Base-by-base conservation (phyloP, 2,888 invertebrate genomes). In the Antheraea assamensis region DNA sequence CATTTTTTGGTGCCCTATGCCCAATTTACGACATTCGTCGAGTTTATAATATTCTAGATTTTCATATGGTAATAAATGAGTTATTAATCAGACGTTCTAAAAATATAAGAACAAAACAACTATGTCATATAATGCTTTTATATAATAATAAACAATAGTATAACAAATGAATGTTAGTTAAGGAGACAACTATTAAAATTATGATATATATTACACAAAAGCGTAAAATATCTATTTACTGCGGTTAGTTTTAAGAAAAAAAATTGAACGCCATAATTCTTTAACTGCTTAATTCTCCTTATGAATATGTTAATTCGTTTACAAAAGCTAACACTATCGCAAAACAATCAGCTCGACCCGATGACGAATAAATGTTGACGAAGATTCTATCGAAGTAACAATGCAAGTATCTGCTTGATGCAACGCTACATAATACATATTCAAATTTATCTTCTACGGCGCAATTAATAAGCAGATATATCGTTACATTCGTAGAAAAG, bases 371-470 rank as follows among this genome's bases (percentile, higher is more conserved):
- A 80, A 82, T 68, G 77, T 73, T 80, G 78, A 79, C 77, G 78
- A 77, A 73, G 78, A 77, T 77, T 76, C 75, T 77, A 78, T 79
- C 78, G 75, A 74, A 78, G 80, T 77, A 78, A 84, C 85, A 85
- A 83, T 82, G 74, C 81, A 31, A 35, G 68, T 68, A 77, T 71
- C 74, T 71, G 74, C 27, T 49, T 49, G 64, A 66, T 71, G 71
- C 75, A 75, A 71, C 66, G 71, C 74, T 55, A 78, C 81, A 82
- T 84, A 85, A 85, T 84, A 78, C 81, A 82, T 83, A 85, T 83
- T 81, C 80, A 84, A 85, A 81, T 79, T 71, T 71, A 27, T 72
- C 72, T 55, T 70, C 76, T 74, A 10, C 77, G 75, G 77, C 74
- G 15, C 77, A 80, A 79, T 17, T 30, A 24, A 76, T 21, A 30